phyloP scores from a whole-genome alignment of 2,888 invertebrate genomes.

The Zonitis immaculata region DNA sequence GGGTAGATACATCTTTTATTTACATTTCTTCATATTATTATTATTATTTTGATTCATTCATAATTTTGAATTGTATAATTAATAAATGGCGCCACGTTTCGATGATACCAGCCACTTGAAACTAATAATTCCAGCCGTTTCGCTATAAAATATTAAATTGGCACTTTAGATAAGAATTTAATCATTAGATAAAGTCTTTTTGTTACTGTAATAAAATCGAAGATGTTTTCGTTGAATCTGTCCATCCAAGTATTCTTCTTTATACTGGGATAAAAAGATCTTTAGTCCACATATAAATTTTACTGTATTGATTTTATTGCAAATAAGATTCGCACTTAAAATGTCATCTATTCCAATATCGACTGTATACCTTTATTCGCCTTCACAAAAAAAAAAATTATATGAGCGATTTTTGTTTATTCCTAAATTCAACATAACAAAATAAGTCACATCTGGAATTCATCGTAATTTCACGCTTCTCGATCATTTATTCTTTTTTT shows the following conservation, averaged over 20 bases:
- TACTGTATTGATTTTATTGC: slow-evolving; percentile 45
- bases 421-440: slow-evolving; percentile 16
- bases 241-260: background rate
- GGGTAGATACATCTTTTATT: slow-evolving; percentile 7
- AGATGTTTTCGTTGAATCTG: slow-evolving; percentile 3
- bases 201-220: slow-evolving; percentile 2
- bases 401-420: slow-evolving; percentile 10
- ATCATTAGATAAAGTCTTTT: slow-evolving; percentile 8
- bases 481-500: background rate
- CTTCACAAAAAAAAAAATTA: too few relatives aligned
- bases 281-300: slow-evolving; percentile 37
- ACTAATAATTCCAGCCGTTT: background rate
- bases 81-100: slow-evolving; percentile 4
- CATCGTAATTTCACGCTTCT: background rate
- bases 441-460: slow-evolving; percentile 27
- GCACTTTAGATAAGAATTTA: slow-evolving; percentile 7
- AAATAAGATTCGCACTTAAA: slow-evolving; percentile 40
- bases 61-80: background rate
- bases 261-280: slow-evolving; percentile 3
- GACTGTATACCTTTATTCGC: slow-evolving; percentile 32
- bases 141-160: slow-evolving; percentile 5
- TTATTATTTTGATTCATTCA: background rate
- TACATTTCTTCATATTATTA: background rate
- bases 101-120: background rate
- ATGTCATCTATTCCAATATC: slow-evolving; percentile 33